These are phyloP conservation scores for Podilymbus podiceps DNA, from an alignment of 2,113 vertebrate species.

Conservation along the genomic window DNA sequence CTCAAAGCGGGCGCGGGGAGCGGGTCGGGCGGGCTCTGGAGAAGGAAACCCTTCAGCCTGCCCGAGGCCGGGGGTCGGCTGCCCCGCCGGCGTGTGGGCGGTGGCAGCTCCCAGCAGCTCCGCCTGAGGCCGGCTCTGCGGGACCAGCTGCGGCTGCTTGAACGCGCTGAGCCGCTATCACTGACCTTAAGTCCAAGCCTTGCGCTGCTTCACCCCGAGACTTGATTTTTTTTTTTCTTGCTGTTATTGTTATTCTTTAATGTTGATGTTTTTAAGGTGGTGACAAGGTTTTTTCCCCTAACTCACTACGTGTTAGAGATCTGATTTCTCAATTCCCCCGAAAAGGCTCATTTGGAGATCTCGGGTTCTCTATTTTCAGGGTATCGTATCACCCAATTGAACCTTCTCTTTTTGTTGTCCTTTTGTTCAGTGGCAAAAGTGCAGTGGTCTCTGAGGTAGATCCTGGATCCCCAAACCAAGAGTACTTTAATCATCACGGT, in stretches of 20 bases:
- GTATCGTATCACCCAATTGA: neutral
- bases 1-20: neutral
- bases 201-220: neutral
- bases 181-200: neutral
- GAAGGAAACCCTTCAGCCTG: neutral
- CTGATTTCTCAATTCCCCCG: rapidly evolving
- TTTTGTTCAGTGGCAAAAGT: neutral
- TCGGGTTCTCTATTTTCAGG: neutral
- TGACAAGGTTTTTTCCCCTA: neutral
- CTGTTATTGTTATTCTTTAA: no score
- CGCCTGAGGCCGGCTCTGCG: neutral
- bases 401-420: neutral
- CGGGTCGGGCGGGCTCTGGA: neutral
- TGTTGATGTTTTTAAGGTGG: neutral
- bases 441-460: no score
- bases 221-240: no score
- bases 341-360: neutral
- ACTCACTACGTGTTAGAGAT: rapidly evolving
- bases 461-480: neutral
- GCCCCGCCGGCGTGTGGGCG: no score
- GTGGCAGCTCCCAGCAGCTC: neutral
- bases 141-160: neutral
- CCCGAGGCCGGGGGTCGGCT: neutral
- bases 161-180: rapidly evolving
- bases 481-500: neutral